Conservation (phyloP, 2,113 vertebrate genomes). For the Polypterus bichir region DNA sequence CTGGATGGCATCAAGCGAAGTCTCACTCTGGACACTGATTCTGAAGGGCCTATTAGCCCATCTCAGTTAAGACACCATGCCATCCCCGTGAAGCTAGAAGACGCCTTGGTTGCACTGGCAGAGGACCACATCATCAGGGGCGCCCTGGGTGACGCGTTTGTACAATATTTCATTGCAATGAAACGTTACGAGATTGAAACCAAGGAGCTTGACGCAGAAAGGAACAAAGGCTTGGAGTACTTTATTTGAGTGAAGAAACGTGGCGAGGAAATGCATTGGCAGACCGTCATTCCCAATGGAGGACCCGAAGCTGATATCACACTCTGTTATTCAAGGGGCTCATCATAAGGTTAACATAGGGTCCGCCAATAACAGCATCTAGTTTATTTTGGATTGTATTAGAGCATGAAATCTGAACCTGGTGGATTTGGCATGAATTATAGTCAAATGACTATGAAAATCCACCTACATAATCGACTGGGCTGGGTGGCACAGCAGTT, state of each 20-base stretch:
- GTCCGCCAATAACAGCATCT: no score
- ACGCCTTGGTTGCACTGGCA: constrained; percentile 61
- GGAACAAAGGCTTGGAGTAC: constrained; percentile 83
- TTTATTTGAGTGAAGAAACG: constrained; percentile 60
- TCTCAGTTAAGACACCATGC: constrained; percentile 32
- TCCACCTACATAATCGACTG: no score
- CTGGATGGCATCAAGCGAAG: constrained; percentile 67
- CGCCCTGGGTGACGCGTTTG: constrained; percentile 71
- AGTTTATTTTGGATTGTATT: no score
- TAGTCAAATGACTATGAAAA: no score
- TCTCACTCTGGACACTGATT: constrained; percentile 33
- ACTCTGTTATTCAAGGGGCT: no score
- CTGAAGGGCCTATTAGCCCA: constrained; percentile 36
- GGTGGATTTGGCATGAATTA: no score
- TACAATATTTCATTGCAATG: constrained; percentile 78
- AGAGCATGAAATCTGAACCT: no score
- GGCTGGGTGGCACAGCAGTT: no score
- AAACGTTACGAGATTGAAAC: constrained; percentile 85
- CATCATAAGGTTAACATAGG: no score
- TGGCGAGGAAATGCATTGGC: not conserved
- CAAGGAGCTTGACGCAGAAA: constrained; percentile 70
- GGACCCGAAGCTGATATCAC: no score
- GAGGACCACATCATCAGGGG: constrained; percentile 61
- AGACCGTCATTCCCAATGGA: no score
- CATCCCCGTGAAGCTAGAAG: constrained; percentile 73